phyloP scores from a whole-genome alignment of 2,888 invertebrate species.

The Oasisia sp. region DNA sequence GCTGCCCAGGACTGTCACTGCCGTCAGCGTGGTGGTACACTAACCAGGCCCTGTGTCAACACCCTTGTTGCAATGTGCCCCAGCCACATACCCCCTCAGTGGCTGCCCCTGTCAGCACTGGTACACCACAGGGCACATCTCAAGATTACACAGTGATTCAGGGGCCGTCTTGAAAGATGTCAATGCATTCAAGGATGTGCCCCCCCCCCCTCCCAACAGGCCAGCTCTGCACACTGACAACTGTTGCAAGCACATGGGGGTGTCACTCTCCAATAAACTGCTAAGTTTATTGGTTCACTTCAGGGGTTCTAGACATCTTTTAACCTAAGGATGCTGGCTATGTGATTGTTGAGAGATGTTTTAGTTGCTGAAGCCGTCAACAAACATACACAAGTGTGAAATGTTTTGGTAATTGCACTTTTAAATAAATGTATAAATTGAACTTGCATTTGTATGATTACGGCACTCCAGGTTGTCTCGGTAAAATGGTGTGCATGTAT shows the following conservation, averaged over 20 bases:
- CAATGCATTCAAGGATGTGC: neutral
- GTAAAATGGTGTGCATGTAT: neutral
- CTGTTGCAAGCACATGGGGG: neutral
- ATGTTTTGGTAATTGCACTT: neutral
- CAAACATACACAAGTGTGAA: neutral
- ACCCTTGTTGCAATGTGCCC: neutral
- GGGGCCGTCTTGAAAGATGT: neutral
- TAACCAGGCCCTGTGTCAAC: neutral
- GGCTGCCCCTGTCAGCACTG: neutral
- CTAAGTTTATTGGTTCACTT: neutral
- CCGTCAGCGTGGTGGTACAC: neutral
- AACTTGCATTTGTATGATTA: neutral
- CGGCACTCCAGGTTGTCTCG: neutral
- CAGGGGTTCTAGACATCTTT: neutral
- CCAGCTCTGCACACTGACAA: neutral
- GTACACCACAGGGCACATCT: neutral
- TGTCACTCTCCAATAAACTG: neutral
- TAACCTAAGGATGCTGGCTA: neutral
- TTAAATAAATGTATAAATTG: neutral
- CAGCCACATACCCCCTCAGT: neutral
- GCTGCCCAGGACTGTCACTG: neutral
- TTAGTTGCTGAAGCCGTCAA: neutral
- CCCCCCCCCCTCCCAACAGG: neutral
- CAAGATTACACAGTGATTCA: neutral
- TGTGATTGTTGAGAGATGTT: neutral